These are phyloP conservation scores for Adelognathus sp. DNA, from an alignment of 2,888 invertebrate species.

Conservation along the genomic window DNA sequence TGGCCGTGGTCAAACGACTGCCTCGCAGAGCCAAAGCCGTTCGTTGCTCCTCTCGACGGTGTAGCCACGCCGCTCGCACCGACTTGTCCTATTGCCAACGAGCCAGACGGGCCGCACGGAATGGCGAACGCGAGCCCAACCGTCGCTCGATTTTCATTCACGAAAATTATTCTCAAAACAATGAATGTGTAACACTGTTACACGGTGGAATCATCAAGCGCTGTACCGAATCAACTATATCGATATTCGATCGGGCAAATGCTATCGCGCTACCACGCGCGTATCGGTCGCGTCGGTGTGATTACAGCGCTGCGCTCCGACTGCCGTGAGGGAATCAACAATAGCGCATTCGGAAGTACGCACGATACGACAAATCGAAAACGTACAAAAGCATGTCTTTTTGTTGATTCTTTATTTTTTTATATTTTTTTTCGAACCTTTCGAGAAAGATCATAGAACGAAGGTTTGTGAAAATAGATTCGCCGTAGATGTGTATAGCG, in stretches of 20 bases:
- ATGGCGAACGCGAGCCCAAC: conserved; percentile 7
- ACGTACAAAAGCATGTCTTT: background rate
- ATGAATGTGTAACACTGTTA: background rate
- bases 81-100: no score
- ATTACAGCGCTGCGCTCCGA: background rate
- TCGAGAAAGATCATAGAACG: background rate
- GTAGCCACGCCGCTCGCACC: background rate
- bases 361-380: background rate
- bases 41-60: background rate
- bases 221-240: background rate
- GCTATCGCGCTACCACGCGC: background rate
- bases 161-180: background rate
- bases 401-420: no score
- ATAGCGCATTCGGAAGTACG: background rate
- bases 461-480: conserved; percentile 29
- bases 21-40: background rate
- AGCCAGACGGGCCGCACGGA: no score
- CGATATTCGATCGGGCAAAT: background rate
- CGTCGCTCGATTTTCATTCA: background rate
- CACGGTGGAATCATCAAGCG: background rate
- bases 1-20: conserved; percentile 11
- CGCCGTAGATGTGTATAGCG: no score
- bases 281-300: background rate
- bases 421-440: background rate
- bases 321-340: background rate